Base-by-base conservation (phyloP, 2,113 vertebrate species). In the Orycteropus afer region DNA sequence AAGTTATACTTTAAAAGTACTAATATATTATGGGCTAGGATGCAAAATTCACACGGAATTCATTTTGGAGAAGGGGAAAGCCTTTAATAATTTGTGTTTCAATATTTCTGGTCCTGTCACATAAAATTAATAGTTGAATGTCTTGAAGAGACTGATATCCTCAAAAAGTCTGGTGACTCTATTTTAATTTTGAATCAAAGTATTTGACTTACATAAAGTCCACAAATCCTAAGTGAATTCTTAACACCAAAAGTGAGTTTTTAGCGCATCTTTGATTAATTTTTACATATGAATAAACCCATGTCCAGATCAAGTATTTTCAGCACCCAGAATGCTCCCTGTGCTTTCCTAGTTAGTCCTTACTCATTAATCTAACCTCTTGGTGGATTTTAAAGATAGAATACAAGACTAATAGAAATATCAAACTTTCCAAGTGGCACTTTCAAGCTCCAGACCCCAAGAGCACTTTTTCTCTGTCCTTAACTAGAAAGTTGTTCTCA, bases 331-430 rank as follows among this genome's bases (percentile, higher is more conserved):
- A 42, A 77, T 65, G 3, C 69, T 91, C 40, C 20, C 51, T 15
- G 8, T 9, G 11, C 15, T 15, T 14, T 67, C 20, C 47, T 25
- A 20, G 37, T 86, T 34, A 76, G 49, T 45, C 78, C 20, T 2
- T 55, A 13, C 17, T 90, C 78, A 73, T 55, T 87, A 88, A 91
- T 80, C n/a, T 91, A 79, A 53, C 13, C 79, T 85, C 57, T 40
- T 42, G 71, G 61, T 59, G 69, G 86, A 55, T 84, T 93, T 92
- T 92, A 87, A 93, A 79, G 80, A 37, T 86, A 23, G 59, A 90
- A 83, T 83, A 73, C 59, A 78, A 85, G 37, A 87, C 0, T 37
- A 37, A 81, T 76, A 89, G 12, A 63, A 85, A 61, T 27, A 9
- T 63, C 6, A 78, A 27, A 17, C 7, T 94, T 86, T 93, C 20